Percentiles rank a stretch among this genome's conserved stretches.
Evolutionary conservation across 2,113 vertebrate genomes (phyloP).

Genomic region (Mesitornis unicolor): DNA sequence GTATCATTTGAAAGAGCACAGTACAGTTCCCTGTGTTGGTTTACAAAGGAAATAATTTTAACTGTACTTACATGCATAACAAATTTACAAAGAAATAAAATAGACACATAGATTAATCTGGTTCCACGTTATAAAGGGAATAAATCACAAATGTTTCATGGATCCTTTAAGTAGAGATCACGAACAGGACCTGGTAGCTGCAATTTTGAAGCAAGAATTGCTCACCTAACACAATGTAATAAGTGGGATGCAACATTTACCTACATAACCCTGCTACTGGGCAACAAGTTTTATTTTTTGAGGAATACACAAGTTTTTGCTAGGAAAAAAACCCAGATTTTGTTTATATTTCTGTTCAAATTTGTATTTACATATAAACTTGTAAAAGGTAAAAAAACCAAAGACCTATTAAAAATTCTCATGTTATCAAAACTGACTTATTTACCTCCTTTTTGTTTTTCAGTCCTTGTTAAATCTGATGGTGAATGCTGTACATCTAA

Average conservation of each 20-base stretch:
- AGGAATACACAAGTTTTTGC: background rate
- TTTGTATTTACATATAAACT: background rate
- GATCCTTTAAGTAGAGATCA: background rate
- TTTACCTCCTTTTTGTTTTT: constrained; percentile 34
- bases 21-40: accelerated
- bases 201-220: background rate
- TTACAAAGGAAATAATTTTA: background rate
- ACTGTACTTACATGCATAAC: background rate
- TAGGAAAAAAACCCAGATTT: background rate
- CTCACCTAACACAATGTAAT: background rate
- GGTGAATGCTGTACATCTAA: constrained; percentile 31
- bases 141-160: background rate
- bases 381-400: background rate
- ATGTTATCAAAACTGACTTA: background rate
- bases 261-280: background rate
- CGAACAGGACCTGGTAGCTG: background rate
- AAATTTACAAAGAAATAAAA: background rate
- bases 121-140: background rate
- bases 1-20: background rate
- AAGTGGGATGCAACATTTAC: background rate
- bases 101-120: background rate
- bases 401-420: background rate
- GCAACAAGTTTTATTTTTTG: background rate
- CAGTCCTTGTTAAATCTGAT: constrained; percentile 16
- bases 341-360: background rate